Evolutionary conservation across 2,797 vertebrate species (phyloP).

Genomic region (Myotis myotis): DNA sequence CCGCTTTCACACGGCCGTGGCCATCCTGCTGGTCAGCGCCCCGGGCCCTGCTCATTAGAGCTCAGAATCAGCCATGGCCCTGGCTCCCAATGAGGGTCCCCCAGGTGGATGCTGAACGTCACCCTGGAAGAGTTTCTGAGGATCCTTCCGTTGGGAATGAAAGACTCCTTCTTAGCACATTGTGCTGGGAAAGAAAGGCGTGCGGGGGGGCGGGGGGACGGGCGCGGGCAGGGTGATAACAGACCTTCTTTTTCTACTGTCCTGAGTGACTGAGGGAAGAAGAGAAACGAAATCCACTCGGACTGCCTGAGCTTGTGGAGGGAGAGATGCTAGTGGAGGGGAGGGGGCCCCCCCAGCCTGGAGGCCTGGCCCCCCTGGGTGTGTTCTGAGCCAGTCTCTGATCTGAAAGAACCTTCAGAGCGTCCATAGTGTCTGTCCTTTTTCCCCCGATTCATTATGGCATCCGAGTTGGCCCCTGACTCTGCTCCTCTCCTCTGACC

Average conservation of each 20-base stretch:
- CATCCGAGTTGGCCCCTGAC: not conserved
- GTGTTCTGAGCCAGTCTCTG: not conserved
- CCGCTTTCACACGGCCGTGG: not conserved
- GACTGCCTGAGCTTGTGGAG: not conserved
- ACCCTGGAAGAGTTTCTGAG: constrained; percentile 23
- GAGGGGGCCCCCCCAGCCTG: not conserved
- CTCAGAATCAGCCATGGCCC: constrained; percentile 25
- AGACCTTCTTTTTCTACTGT: not conserved
- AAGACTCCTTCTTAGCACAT: not conserved
- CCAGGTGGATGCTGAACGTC: not conserved
- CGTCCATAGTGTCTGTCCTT: not conserved
- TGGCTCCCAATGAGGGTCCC: constrained; percentile 19
- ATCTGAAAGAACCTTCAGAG: constrained; percentile 19
- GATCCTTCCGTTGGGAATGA: constrained; percentile 31
- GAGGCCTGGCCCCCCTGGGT: not conserved
- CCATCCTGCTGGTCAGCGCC: not conserved
- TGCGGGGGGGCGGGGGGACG: not conserved
- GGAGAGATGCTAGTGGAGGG: not conserved
- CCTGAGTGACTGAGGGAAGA: not conserved
- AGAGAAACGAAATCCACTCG: not conserved
- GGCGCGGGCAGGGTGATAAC: not conserved
- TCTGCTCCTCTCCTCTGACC: not conserved
- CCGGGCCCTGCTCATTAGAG: constrained; percentile 46
- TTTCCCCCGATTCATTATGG: not conserved
- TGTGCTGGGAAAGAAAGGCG: not conserved